These are phyloP conservation scores for Pontoporia blainvillei DNA, from an alignment of 2,113 vertebrate genomes.

Conservation along the genomic window DNA sequence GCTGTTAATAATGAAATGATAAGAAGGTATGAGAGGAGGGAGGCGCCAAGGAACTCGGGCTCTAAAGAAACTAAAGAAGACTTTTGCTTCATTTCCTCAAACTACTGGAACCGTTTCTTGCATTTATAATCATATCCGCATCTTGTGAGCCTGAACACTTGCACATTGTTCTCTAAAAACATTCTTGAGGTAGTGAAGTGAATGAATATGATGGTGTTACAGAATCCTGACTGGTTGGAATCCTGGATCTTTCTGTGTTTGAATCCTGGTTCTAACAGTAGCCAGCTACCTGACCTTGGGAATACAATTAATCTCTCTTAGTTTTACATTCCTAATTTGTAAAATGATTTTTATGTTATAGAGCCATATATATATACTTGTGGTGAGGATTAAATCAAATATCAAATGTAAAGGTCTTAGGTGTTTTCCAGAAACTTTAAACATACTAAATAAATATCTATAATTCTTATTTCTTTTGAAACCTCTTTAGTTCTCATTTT, in stretches of 20 bases:
- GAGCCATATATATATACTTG: not conserved
- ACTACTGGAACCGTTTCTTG: not conserved
- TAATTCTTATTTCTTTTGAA: not conserved
- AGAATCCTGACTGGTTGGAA: not conserved
- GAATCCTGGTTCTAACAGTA: not conserved
- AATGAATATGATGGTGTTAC: not conserved
- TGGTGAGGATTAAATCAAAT: not conserved
- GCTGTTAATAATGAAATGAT: conserved; percentile 67
- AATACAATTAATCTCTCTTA: not conserved
- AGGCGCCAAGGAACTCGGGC: conserved; percentile 27
- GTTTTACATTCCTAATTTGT: not conserved
- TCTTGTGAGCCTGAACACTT: not conserved
- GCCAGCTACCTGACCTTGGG: not conserved
- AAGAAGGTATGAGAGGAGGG: not conserved
- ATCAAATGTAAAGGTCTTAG: not conserved
- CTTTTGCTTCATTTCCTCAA: not conserved
- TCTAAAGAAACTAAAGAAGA: not conserved
- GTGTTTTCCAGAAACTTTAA: not conserved
- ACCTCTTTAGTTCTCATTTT: not conserved
- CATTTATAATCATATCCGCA: not conserved
- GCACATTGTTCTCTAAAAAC: not conserved
- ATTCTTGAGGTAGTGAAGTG: not conserved
- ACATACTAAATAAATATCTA: not conserved
- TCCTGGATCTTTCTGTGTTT: not conserved
- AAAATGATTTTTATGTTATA: not conserved